A percentile compares a stretch with the other conserved stretches of the same genome.
These are phyloP conservation scores for Echiichthys vipera DNA, from an alignment of 2,797 vertebrate species.

Conservation along the genomic window DNA sequence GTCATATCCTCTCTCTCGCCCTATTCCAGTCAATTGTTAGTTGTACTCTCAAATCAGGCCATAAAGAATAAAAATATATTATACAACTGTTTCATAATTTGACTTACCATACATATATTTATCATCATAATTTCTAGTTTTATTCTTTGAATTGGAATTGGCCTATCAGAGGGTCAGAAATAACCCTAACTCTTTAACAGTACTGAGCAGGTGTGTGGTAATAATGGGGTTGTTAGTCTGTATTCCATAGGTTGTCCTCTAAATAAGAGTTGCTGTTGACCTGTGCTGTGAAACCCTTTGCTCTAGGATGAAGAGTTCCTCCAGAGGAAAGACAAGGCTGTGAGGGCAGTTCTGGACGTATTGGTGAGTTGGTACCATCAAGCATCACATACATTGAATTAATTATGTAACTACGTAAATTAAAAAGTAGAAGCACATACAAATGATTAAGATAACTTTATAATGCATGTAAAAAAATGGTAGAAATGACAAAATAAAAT, in stretches of 20 bases:
- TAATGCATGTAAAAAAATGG: too few relatives aligned
- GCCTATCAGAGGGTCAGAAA: too few relatives aligned
- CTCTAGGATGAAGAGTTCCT: conserved; percentile 92
- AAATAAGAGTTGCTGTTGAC: background rate
- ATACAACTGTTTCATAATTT: too few relatives aligned
- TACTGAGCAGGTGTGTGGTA: background rate
- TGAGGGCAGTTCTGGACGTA: conserved; percentile 87
- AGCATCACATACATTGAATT: background rate
- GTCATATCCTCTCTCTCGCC: too few relatives aligned
- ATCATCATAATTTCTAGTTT: too few relatives aligned
- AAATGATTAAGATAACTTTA: background rate
- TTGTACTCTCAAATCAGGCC: too few relatives aligned
- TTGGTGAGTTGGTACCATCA: conserved; percentile 83
- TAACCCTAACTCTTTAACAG: too few relatives aligned
- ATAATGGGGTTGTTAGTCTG: background rate
- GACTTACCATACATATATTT: too few relatives aligned
- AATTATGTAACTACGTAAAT: background rate
- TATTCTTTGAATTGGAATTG: too few relatives aligned
- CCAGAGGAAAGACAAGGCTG: conserved; percentile 89
- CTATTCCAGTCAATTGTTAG: too few relatives aligned
- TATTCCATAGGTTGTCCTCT: background rate
- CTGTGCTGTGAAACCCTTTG: conserved; percentile 7
- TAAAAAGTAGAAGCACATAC: background rate
- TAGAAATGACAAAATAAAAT: too few relatives aligned
- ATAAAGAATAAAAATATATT: too few relatives aligned